Evolutionary conservation across 2,113 vertebrate species (phyloP), one percentile per base, ranked within the genome.

Genomic region (Pangasianodon gigas): DNA sequence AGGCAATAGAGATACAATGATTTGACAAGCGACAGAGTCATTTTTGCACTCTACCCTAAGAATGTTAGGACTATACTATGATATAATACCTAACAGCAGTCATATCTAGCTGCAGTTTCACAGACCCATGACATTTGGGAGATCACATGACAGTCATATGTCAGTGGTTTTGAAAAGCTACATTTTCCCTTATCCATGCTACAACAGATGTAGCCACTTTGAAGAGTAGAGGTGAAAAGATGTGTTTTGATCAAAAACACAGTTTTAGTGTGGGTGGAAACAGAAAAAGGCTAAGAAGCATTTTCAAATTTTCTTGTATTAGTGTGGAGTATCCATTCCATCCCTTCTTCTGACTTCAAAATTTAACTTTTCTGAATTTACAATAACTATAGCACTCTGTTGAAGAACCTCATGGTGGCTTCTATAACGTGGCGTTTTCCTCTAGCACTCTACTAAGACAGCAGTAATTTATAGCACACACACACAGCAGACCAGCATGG

Each of bases 391-490:
- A 24, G 19, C 41, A 77, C 21, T 75, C 24, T 18, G 32, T 19
- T 74, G 0, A 41, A 74, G 7, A 74, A 18, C 1, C 37, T 41
- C 37, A 19, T 21, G 19, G 41, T 77, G 74, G 41, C 8, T 77
- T 81, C 46, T 82, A 10, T 80, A 60, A 81, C 56, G 26, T 37
- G 32, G 6, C 56, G 3, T 37, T 48, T 79, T 48, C 16, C 24
- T 84, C 88, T 71, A 41, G 79, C 44, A 32, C 7, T 67, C 65
- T 69, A 86, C 51, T 69, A 80, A 54, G 21, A 69, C 24, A 89
- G 65, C 52, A 44, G 81, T 67, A 86, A 85, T 77, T 85, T 79
- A 52, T 85, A 71, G 71, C 32, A 14, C 65, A 67, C 6, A 2
- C 71, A 75, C 18, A 21, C 41, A 37, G n/a, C 37, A 65, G n/a